A percentile compares a stretch with the other conserved stretches of the same genome.
These are phyloP conservation scores for Actinopyga echinites DNA, from an alignment of 53 echinoderm and acorn worm genomes.

Conservation along the genomic window DNA sequence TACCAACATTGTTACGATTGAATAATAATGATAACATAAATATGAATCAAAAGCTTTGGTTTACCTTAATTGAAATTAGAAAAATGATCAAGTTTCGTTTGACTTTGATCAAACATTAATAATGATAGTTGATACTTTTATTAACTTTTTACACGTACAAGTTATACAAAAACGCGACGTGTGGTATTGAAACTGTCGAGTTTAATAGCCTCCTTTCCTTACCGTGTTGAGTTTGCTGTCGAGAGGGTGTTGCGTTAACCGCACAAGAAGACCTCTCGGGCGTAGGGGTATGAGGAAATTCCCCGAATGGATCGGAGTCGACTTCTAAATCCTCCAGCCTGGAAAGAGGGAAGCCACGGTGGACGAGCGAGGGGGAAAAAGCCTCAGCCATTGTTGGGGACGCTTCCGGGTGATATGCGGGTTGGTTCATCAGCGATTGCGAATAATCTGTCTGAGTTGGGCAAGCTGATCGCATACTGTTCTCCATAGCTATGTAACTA, in stretches of 20 bases:
- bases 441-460: background rate
- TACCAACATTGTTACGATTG: no score
- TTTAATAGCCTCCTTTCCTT: no score
- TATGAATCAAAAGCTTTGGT: no score
- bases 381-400: slow-evolving; percentile 22
- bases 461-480: slow-evolving; percentile 16
- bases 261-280: slow-evolving; percentile 14
- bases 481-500: background rate
- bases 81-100: no score
- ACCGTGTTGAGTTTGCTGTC: background rate
- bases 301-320: background rate
- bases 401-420: background rate
- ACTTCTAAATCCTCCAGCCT: background rate
- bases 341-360: background rate
- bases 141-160: no score
- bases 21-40: no score
- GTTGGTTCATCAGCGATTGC: slow-evolving; percentile 8
- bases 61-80: no score
- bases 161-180: no score
- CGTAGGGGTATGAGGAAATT: slow-evolving; percentile 5
- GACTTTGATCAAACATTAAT: no score
- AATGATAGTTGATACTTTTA: no score
- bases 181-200: no score
- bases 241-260: background rate
- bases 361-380: background rate